Base-by-base conservation (phyloP, 2,797 vertebrate genomes). In the Gymnoscopelus microlampas region DNA sequence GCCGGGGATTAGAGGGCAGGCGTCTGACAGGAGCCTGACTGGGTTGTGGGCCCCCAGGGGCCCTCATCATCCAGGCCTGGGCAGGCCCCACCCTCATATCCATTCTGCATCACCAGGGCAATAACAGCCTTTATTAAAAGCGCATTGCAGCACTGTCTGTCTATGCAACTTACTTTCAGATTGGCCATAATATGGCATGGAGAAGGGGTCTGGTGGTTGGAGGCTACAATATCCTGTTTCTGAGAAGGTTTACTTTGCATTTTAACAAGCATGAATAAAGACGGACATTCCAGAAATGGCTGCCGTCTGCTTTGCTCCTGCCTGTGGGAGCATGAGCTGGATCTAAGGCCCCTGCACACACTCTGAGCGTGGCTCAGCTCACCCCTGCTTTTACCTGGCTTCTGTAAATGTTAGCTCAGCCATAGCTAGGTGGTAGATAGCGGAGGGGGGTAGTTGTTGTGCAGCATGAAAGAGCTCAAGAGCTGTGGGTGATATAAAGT, bases 121-220 rank as follows among this genome's bases (percentile, higher is more conserved):
- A 94, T 93, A 94, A 93, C 90, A 86, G 87, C 86, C 88, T 94
- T 95, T 93, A 94, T 94, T 94, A 94, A 93, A 94, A 94, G 89
- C 81, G 91, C 85, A 89, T 90, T 91, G 91, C 85, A 82, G 78
- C 86, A 86, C 80, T 81, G 85, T 89, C 85, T 88, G 89, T 85
- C 83, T 80, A 86, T 85, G 80, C 87, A 86, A 88, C 80, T 83
- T 81, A 89, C 85, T 91, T 81, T 90, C 83, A 84, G 85, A 89
- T 87, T 85, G 82, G 80, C 85, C 79, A 87, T 91, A 89, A 91
- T 89, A 81, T 90, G 86, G 89, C 83, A 83, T 84, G 87, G 85
- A 88, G 82, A 89, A 86, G 83, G 74, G 81, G 81, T 87, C 88
- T 89, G 70, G 80, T 90, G 90, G 89, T 93, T 92, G 79, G 89